phyloP scores from a whole-genome alignment of 2,888 invertebrate genomes.

The Ectemnius cavifrons region DNA sequence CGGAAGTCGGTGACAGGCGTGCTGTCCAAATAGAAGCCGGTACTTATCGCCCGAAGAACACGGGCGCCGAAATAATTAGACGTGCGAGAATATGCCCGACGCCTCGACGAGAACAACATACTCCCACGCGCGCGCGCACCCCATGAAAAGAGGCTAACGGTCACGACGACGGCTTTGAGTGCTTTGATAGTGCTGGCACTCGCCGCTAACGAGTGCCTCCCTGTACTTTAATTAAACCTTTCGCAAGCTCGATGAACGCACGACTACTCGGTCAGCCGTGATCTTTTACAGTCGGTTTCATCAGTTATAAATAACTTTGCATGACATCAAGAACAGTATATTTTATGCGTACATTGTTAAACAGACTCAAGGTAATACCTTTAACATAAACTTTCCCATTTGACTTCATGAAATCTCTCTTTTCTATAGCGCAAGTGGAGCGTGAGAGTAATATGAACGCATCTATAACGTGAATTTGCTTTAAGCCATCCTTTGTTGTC shows the following conservation, averaged over 20 bases:
- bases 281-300: too few species aligned
- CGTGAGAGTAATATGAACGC: too few species aligned
- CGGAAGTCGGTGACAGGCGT: conserved; percentile 35
- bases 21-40: conserved; percentile 48
- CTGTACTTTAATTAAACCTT: conserved; percentile 37
- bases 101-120: conserved; percentile 2
- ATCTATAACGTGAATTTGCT: too few species aligned
- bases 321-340: too few species aligned
- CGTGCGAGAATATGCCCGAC: conserved; percentile 12
- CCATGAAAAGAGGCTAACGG: conserved; percentile 14
- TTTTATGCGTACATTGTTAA: too few species aligned
- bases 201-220: conserved; percentile 32
- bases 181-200: conserved; percentile 23
- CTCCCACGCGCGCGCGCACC: background rate
- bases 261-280: too few species aligned
- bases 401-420: too few species aligned
- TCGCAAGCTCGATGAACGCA: background rate
- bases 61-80: conserved; percentile 45
- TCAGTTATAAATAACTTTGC: background rate
- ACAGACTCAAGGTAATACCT: too few species aligned
- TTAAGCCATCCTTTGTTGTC: conserved; percentile 54
- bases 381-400: too few species aligned
- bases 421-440: too few species aligned
- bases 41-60: conserved; percentile 34
- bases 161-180: conserved; percentile 6